A percentile compares a stretch with the other conserved stretches of the same genome.
Conservation (phyloP, 2,797 vertebrate genomes). For the Ciconia nigra region DNA sequence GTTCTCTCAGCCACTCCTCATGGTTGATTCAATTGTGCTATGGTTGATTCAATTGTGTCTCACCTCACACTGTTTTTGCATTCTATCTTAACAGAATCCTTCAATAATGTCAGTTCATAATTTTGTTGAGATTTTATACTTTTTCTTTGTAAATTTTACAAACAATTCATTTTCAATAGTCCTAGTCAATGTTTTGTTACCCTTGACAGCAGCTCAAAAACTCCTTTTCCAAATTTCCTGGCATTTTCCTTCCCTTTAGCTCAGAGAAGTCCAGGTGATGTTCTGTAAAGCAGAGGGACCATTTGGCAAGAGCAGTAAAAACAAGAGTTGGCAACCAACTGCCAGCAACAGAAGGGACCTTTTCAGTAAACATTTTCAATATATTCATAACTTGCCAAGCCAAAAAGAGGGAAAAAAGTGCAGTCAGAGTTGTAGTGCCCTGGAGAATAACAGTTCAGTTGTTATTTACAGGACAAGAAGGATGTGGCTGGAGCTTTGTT, state of each 20-base stretch:
- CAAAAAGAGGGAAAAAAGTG: background rate
- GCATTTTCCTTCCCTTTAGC: background rate
- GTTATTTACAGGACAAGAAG: background rate
- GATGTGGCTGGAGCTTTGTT: background rate
- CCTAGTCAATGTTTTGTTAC: background rate
- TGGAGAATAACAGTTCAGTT: background rate
- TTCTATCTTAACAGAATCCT: background rate
- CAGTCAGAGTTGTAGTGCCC: background rate
- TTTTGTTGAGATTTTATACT: background rate
- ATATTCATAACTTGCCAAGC: background rate
- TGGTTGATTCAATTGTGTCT: background rate
- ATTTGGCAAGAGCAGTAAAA: background rate
- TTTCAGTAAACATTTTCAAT: background rate
- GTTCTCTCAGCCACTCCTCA: no score
- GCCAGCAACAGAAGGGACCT: constrained; percentile 20
- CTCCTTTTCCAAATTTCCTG: background rate
- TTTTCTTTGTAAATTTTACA: background rate
- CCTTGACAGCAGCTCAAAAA: background rate
- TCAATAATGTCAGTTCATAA: background rate
- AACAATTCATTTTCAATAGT: background rate
- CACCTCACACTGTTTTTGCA: background rate
- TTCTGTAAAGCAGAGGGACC: background rate
- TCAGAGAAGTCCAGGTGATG: background rate
- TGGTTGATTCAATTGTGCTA: background rate
- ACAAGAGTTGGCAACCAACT: background rate